These are phyloP conservation scores for Caenorhabditis sp. DNA, from an alignment of 2,888 invertebrate species.

Conservation along the genomic window DNA sequence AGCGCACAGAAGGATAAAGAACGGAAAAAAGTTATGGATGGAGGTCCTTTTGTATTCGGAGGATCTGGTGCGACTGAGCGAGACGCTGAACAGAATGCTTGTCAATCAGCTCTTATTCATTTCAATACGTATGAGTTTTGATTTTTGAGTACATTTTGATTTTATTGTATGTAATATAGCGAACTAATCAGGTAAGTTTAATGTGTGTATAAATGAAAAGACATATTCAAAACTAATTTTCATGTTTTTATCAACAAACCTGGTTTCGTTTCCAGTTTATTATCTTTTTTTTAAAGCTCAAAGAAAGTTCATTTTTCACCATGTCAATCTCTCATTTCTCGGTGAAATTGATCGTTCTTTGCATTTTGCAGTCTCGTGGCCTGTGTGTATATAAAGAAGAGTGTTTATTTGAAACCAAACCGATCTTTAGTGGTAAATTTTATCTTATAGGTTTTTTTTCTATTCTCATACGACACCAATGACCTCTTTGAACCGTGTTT, in stretches of 20 bases:
- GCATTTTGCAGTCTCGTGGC: neutral
- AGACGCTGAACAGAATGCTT: slow-evolving; percentile 26
- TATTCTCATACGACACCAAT: too few relatives aligned
- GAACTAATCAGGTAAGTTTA: neutral
- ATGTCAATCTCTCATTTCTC: neutral
- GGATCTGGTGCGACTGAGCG: slow-evolving; percentile 32
- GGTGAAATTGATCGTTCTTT: neutral
- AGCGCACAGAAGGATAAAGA: slow-evolving; percentile 14
- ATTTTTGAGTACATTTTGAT: neutral
- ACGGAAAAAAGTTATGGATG: slow-evolving; percentile 5
- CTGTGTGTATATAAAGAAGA: neutral
- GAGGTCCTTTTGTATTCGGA: slow-evolving; percentile 33
- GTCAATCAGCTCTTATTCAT: slow-evolving; percentile 31
- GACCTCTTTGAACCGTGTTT: too few relatives aligned
- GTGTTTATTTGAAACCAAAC: neutral
- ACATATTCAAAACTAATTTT: neutral
- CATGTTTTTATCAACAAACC: neutral
- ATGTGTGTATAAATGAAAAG: neutral
- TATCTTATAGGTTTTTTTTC: neutral
- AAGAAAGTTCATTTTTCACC: neutral
- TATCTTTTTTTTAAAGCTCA: neutral
- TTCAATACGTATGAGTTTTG: slow-evolving; percentile 20
- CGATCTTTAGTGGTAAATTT: neutral
- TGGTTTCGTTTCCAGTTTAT: neutral
- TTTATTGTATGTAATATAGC: neutral